Evolutionary conservation across 2,797 vertebrate genomes (phyloP), one percentile per base, ranked within the genome.

Genomic region (Tolypeutes matacus): DNA sequence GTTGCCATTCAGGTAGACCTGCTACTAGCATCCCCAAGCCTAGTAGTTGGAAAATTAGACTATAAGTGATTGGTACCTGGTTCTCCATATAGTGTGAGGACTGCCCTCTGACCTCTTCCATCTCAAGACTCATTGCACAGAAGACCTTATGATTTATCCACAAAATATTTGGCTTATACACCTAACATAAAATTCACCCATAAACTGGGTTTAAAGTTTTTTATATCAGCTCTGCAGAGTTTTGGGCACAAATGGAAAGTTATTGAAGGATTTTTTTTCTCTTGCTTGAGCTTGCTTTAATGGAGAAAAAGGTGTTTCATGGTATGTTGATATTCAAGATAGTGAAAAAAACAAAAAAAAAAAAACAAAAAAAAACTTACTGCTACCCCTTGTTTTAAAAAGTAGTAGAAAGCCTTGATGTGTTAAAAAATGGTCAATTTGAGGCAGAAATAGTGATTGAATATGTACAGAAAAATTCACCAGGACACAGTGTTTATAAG

Each of bases 131-230:
- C 56, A 10, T 62, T 76, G 21, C 25, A 20, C 14, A 60, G 62
- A 78, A 81, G 95, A 58, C 53, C 14, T 2, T 58, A 6, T 5
- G 56, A 62, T 86, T 53, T 80, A 39, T 51, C 25, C n/a, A 49
- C 91, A 64, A 84, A 67, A 64, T 93, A 91, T 83, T 87, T 96
- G 31, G 58, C 8, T 23, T 51, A 62, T 23, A 20, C 11, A 21
- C n/a, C 64, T 29, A 42, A 42, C 20, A 78, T 75, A 92, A 42
- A 72, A 15, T 31, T 94, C 53, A 77, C 17, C 23, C 31, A 46
- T 18, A 51, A 78, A 67, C 1, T 62, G 49, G 58, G 46, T 75
- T 94, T 91, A 86, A 82, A 51, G 62, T 87, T 90, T 76, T 10
- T 58, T 20, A 42, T 77, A 20, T 9, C 9, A 86, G 65, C 51